phyloP scores from a whole-genome alignment of 2,888 invertebrate species.

The Colletes collaris region DNA sequence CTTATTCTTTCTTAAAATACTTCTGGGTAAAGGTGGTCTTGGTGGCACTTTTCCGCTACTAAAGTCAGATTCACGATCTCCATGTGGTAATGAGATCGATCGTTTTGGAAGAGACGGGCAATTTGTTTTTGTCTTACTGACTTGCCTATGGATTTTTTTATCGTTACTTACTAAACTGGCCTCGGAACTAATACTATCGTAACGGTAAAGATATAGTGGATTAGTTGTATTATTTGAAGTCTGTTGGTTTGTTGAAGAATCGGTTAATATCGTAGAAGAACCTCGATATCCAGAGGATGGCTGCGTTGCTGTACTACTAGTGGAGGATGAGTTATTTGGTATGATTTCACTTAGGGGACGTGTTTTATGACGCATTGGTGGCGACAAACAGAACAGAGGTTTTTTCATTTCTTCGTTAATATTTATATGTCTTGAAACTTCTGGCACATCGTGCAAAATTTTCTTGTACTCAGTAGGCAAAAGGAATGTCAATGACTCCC shows the following conservation, averaged over 20 bases:
- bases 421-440: constrained; percentile 88
- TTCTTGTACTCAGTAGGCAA: constrained; percentile 93
- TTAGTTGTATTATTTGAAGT: constrained; percentile 82
- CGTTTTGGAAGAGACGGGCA: constrained; percentile 87
- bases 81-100: constrained; percentile 86
- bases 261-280: constrained; percentile 92
- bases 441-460: constrained; percentile 91
- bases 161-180: constrained; percentile 86
- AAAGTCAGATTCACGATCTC: constrained; percentile 81
- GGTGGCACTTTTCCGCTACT: constrained; percentile 85
- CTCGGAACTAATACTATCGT: constrained; percentile 90
- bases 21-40: constrained; percentile 89
- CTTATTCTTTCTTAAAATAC: constrained; percentile 87
- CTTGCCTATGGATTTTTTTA: constrained; percentile 69
- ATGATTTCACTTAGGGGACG: constrained; percentile 86
- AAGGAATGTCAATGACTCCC: constrained; percentile 95
- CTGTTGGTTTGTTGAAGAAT: constrained; percentile 90
- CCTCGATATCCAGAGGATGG: constrained; percentile 94
- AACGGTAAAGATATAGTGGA: constrained; percentile 92
- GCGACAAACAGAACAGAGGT: constrained; percentile 85
- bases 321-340: constrained; percentile 85
- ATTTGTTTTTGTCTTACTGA: constrained; percentile 58
- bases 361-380: constrained; percentile 84
- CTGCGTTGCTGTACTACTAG: constrained; percentile 90
- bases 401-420: constrained; percentile 84